Percentiles rank a stretch among this genome's conserved stretches.
These are phyloP conservation scores for Rhynchophorus ferrugineus DNA, from an alignment of 1,140 invertebrate species.

Conservation along the genomic window DNA sequence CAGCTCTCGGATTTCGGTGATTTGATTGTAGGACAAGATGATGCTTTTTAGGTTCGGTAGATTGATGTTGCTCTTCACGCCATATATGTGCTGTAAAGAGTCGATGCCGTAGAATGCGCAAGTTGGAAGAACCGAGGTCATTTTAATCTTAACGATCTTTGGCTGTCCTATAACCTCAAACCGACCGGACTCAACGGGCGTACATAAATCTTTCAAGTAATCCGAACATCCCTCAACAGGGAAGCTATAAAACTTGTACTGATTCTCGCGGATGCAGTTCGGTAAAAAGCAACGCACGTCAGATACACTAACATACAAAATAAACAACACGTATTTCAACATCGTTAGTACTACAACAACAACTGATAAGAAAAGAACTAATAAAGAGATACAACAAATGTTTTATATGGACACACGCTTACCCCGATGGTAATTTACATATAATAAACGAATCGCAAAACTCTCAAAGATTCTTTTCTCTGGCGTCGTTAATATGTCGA, in stretches of 20 bases:
- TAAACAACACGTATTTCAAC: too few species aligned
- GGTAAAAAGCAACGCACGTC: background rate
- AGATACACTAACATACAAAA: too few species aligned
- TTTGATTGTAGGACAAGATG: background rate
- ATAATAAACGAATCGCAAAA: too few species aligned
- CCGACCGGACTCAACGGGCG: background rate
- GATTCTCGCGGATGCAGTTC: constrained; percentile 2
- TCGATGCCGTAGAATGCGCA: constrained; percentile 2
- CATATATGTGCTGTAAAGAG: background rate
- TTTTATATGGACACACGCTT: too few species aligned
- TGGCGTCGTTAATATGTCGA: too few species aligned
- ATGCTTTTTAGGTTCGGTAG: constrained; percentile 5
- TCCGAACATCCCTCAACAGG: constrained; percentile 3
- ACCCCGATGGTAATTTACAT: too few species aligned
- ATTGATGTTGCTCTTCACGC: constrained; percentile 7
- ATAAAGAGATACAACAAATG: too few species aligned
- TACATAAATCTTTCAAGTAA: background rate
- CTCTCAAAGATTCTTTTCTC: too few species aligned
- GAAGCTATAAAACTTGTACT: constrained; percentile 6
- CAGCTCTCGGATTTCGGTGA: constrained; percentile 2
- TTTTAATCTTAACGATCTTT: constrained; percentile 6
- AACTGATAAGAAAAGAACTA: too few species aligned
- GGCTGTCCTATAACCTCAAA: background rate
- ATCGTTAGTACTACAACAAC: too few species aligned
- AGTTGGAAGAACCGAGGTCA: constrained; percentile 2